A percentile compares a stretch with the other conserved stretches of the same genome.
These are phyloP conservation scores for Tenthredo distinguenda DNA, from an alignment of 2,888 invertebrate species.

Conservation along the genomic window DNA sequence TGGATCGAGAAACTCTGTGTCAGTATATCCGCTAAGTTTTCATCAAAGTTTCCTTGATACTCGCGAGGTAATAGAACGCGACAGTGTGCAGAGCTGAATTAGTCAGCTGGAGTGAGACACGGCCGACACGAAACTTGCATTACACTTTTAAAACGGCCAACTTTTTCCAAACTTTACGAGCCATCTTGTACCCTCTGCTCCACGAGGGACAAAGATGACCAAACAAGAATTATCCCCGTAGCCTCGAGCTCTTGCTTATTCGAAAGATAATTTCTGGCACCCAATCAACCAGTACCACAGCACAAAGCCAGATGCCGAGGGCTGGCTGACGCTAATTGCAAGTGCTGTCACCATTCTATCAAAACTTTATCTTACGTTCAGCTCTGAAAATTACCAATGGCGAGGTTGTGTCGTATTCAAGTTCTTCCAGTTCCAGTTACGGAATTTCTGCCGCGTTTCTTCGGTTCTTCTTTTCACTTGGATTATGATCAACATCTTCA, in stretches of 20 bases:
- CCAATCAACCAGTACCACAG: neutral
- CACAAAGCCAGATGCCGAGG: slow-evolving; percentile 15
- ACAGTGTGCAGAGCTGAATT: neutral
- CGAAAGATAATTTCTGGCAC: slow-evolving; percentile 4
- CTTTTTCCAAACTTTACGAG: slow-evolving; percentile 9
- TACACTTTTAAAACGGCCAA: slow-evolving; percentile 26
- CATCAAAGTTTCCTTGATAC: neutral
- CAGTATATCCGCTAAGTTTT: neutral
- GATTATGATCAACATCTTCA: neutral
- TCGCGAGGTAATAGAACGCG: neutral
- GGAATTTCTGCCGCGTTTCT: neutral
- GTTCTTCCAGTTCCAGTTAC: neutral
- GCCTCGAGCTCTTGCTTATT: slow-evolving; percentile 25
- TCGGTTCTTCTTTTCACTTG: neutral
- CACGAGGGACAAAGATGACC: neutral
- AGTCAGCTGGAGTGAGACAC: neutral
- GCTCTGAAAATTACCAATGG: neutral
- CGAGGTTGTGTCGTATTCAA: neutral
- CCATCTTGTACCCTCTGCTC: neutral
- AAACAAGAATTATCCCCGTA: slow-evolving; percentile 15
- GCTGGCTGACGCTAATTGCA: slow-evolving; percentile 40
- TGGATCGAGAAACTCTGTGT: neutral
- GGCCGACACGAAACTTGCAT: neutral
- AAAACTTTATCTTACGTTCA: neutral
- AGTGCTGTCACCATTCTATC: neutral